A percentile compares a stretch with the other conserved stretches of the same genome.
phyloP scores from a whole-genome alignment of 2,888 invertebrate species.

The Embidobia sp. region DNA sequence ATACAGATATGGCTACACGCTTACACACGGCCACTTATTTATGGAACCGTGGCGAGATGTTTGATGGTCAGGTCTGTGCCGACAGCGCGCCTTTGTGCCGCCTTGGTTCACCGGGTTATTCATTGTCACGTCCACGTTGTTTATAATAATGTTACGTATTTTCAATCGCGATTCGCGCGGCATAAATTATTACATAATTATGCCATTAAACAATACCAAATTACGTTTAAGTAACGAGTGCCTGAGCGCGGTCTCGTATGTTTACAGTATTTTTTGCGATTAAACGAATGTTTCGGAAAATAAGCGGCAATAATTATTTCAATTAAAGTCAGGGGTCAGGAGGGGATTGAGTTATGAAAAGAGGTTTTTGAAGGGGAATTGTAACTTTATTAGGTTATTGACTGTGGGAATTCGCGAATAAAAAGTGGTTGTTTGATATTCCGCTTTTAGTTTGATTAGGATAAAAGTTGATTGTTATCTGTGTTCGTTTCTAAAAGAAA shows the following conservation, averaged over 20 bases:
- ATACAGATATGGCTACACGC: slow-evolving; percentile 6
- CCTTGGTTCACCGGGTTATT: slow-evolving; percentile 34
- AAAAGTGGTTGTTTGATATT: too few relatives aligned
- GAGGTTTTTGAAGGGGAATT: too few relatives aligned
- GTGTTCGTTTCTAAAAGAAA: too few relatives aligned
- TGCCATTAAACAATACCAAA: slow-evolving; percentile 47
- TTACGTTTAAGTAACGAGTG: slow-evolving; percentile 21
- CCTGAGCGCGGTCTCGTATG: slow-evolving; percentile 11
- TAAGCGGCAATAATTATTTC: too few relatives aligned
- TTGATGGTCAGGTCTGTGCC: slow-evolving; percentile 37
- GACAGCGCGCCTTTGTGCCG: slow-evolving; percentile 31
- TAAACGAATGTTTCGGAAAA: slow-evolving; percentile 20
- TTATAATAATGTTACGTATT: slow-evolving; percentile 49
- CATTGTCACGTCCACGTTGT: slow-evolving; percentile 56
- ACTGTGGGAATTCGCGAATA: background rate
- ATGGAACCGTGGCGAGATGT: slow-evolving; percentile 39
- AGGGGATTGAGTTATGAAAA: slow-evolving; percentile 16
- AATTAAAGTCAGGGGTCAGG: too few relatives aligned
- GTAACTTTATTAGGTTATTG: background rate
- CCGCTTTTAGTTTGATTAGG: too few relatives aligned
- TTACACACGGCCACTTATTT: slow-evolving; percentile 25
- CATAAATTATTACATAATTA: slow-evolving; percentile 51
- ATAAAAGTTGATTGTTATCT: too few relatives aligned
- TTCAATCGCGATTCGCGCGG: slow-evolving; percentile 12
- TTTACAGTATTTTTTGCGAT: slow-evolving; percentile 5